Conservation (phyloP, 2,113 vertebrate genomes). For the Tenrec ecaudatus region DNA sequence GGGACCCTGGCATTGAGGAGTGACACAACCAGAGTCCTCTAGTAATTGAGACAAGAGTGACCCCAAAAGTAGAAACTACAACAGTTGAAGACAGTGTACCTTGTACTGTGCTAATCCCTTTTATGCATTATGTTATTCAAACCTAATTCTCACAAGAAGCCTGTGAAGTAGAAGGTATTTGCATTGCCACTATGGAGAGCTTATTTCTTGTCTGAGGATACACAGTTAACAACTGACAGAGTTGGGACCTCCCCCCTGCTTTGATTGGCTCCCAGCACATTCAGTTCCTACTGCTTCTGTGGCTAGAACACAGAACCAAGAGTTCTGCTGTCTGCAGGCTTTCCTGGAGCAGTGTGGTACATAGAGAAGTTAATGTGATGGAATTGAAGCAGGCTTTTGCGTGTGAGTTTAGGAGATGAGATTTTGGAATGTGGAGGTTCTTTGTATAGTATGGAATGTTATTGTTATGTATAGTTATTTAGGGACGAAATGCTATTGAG, state of each 20-base stretch:
- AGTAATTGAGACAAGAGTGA: background rate
- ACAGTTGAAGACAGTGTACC: background rate
- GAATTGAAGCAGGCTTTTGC: slow-evolving; percentile 30
- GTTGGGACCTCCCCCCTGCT: background rate
- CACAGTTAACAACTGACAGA: background rate
- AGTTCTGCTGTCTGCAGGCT: background rate
- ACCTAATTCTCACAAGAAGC: background rate
- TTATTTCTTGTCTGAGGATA: slow-evolving; percentile 13
- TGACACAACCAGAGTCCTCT: slow-evolving; percentile 18
- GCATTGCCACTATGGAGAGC: background rate
- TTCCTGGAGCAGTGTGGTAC: background rate
- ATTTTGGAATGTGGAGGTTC: background rate
- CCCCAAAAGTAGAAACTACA: background rate
- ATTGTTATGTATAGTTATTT: slow-evolving; percentile 14
- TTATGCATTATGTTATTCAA: slow-evolving; percentile 5
- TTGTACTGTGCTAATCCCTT: background rate
- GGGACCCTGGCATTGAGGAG: background rate
- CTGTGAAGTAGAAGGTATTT: background rate
- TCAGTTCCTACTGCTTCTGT: background rate
- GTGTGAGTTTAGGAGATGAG: slow-evolving; percentile 45
- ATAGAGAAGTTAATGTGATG: background rate
- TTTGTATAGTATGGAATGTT: background rate
- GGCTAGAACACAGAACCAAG: background rate
- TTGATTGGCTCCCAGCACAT: background rate
- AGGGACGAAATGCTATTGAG: background rate